Percentiles rank a stretch among this genome's conserved stretches.
phyloP scores from a whole-genome alignment of 2,113 vertebrate species.

The Cynoglossus semilaevis region DNA sequence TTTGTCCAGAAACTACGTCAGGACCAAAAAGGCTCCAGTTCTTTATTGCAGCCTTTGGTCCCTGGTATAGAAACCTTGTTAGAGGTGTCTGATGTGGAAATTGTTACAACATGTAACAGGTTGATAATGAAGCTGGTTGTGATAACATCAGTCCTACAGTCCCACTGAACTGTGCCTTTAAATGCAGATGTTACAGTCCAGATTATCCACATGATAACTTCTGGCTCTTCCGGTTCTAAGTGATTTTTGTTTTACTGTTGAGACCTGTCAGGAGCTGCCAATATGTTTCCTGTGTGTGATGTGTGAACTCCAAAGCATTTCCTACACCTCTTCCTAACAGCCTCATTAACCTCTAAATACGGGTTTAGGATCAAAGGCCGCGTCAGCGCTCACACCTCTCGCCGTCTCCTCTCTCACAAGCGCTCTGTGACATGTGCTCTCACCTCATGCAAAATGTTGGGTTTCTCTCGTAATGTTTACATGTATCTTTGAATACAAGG shows the following conservation, averaged over 20 bases:
- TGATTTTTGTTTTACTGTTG: not conserved
- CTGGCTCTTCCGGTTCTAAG: not conserved
- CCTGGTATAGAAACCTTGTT: no score
- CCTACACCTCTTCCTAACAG: constrained; percentile 65
- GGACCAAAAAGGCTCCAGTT: no score
- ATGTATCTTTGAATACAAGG: no score
- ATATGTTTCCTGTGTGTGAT: constrained; percentile 14
- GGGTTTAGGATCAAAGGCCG: constrained; percentile 72
- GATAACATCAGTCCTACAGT: no score
- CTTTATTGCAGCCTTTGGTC: no score
- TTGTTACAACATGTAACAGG: no score
- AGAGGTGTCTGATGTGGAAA: no score
- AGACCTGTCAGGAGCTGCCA: not conserved
- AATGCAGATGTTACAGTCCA: not conserved
- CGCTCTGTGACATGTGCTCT: constrained; percentile 5
- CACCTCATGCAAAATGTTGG: constrained; percentile 4
- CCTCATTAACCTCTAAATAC: constrained; percentile 76
- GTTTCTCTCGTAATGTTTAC: not conserved
- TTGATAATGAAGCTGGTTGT: no score
- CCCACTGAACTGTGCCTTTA: no score
- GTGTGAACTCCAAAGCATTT: constrained; percentile 45
- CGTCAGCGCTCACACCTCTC: constrained; percentile 47
- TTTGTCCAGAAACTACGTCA: no score
- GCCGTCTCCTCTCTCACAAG: constrained; percentile 20
- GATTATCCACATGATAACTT: not conserved